Evolutionary conservation across 2,888 invertebrate species (phyloP).

Genomic region (Adineta ricciae): DNA sequence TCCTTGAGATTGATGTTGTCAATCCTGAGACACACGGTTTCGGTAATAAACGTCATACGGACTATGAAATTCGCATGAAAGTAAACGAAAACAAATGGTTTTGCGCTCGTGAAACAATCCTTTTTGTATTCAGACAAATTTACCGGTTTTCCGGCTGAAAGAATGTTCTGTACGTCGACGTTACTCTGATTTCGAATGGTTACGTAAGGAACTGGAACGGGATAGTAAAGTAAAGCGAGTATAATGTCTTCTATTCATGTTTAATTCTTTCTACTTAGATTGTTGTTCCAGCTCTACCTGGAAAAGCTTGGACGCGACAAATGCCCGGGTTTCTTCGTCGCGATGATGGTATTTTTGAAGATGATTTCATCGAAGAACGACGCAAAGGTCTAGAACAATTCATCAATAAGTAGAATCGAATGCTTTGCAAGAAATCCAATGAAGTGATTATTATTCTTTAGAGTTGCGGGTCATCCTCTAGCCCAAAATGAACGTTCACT

Average conservation of each 20-base stretch:
- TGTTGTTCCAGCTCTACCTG: slow-evolving; percentile 91
- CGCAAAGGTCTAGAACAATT: slow-evolving; percentile 91
- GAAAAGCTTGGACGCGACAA: slow-evolving; percentile 95
- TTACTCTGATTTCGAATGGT: slow-evolving; percentile 99
- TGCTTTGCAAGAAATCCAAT: slow-evolving; percentile 16
- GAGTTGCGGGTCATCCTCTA: slow-evolving; percentile 92
- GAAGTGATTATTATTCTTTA: slow-evolving; percentile 47
- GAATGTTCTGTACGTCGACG: slow-evolving; percentile 90
- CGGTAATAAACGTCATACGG: slow-evolving; percentile 94
- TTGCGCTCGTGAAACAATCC: background rate
- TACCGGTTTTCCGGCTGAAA: slow-evolving; percentile 97
- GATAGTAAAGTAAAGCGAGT: slow-evolving; percentile 93
- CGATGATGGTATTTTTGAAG: slow-evolving; percentile 98
- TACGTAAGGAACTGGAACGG: slow-evolving; percentile 91
- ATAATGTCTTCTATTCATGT: too few relatives aligned
- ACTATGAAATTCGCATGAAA: slow-evolving; percentile 98
- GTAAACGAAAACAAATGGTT: slow-evolving; percentile 54
- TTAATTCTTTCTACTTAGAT: slow-evolving; percentile 57
- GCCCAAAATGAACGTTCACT: slow-evolving; percentile 97
- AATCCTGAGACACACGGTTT: slow-evolving; percentile 95
- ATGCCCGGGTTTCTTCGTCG: slow-evolving; percentile 75
- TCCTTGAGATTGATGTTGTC: slow-evolving; percentile 96
- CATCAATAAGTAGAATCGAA: slow-evolving; percentile 74
- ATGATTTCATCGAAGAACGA: slow-evolving; percentile 96
- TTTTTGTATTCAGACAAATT: slow-evolving; percentile 76